These are phyloP conservation scores for Ophion ventricosus DNA, from an alignment of 2,888 invertebrate species.

Conservation along the genomic window DNA sequence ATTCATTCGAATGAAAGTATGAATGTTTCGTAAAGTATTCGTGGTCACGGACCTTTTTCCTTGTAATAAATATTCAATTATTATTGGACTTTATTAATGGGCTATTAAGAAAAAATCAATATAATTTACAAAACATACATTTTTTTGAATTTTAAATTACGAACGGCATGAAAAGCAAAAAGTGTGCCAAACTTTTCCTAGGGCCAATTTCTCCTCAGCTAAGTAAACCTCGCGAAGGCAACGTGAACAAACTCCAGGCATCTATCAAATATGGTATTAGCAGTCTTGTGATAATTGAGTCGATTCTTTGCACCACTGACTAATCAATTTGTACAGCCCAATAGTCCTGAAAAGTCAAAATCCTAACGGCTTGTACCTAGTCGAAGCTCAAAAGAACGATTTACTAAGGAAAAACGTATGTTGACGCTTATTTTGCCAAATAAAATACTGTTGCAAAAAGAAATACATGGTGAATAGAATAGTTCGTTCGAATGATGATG, in stretches of 20 bases:
- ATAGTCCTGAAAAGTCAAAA: conserved; percentile 46
- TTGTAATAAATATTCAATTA: no score
- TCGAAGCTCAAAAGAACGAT: not conserved
- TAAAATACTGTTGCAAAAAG: not conserved
- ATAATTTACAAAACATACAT: no score
- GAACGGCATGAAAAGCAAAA: conserved; percentile 82
- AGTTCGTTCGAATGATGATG: not conserved
- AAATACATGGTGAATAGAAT: not conserved
- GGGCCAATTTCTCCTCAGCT: conserved; percentile 80
- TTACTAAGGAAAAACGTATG: not conserved
- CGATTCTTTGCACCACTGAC: conserved; percentile 45
- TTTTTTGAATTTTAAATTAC: conserved; percentile 68
- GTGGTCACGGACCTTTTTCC: no score
- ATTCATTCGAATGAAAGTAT: no score
- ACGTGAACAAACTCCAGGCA: conserved; percentile 79
- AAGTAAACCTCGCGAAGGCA: conserved; percentile 81
- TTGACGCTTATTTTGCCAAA: not conserved
- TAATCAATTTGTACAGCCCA: conserved; percentile 29
- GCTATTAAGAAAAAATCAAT: no score
- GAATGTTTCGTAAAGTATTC: no score
- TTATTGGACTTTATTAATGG: no score
- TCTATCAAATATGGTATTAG: conserved; percentile 68
- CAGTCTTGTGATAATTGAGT: conserved; percentile 34
- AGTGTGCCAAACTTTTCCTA: conserved; percentile 81
- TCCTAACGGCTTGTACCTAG: not conserved